These are phyloP conservation scores for Leucosticte australis DNA, from an alignment of 2,113 vertebrate species.

Conservation along the genomic window DNA sequence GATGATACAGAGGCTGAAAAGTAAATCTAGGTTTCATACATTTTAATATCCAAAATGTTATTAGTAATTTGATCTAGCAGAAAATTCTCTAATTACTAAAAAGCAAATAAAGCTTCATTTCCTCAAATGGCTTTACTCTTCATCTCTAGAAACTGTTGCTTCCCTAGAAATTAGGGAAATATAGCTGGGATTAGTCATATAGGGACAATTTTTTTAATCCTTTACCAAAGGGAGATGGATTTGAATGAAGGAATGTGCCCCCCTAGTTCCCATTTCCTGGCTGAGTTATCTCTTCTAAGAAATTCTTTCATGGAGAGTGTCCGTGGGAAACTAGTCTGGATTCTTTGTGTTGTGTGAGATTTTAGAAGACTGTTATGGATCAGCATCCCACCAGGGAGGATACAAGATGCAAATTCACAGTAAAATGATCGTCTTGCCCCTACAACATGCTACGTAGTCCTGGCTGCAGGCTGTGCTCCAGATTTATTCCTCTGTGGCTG, in stretches of 20 bases:
- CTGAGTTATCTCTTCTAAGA: conserved; percentile 45
- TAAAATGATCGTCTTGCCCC: background rate
- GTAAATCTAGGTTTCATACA: background rate
- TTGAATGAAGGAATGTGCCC: conserved; percentile 17
- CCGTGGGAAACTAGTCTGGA: conserved; percentile 49
- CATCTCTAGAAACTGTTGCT: background rate
- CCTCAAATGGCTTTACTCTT: background rate
- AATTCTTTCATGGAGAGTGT: conserved; percentile 12
- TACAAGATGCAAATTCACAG: background rate
- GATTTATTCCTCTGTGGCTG: background rate
- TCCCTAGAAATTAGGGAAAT: background rate
- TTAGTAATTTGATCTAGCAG: conserved; percentile 6
- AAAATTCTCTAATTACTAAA: conserved; percentile 11
- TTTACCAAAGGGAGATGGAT: conserved; percentile 6
- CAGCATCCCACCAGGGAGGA: conserved; percentile 33
- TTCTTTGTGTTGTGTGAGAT: conserved; percentile 44
- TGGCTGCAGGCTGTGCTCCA: background rate
- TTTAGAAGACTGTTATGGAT: background rate
- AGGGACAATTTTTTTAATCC: background rate
- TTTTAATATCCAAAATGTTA: background rate
- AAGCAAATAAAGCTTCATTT: conserved; percentile 35
- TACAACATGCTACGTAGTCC: background rate
- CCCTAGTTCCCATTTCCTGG: conserved; percentile 43
- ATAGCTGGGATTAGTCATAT: conserved; percentile 18
- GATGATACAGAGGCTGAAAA: background rate